Conservation (phyloP, 2,113 vertebrate genomes). For the Rhinopithecus roxellana region DNA sequence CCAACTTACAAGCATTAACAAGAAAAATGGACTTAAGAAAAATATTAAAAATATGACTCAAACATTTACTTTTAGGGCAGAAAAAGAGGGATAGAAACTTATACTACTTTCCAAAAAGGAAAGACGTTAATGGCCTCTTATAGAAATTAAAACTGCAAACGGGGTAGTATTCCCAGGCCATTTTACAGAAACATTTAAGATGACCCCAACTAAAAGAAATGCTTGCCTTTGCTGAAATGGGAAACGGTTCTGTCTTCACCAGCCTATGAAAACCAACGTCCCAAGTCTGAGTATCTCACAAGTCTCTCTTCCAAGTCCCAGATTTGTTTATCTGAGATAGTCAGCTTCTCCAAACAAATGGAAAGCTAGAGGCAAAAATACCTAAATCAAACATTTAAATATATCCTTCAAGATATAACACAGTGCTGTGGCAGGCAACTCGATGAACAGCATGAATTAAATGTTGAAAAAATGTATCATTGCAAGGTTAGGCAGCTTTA, state of each 20-base stretch:
- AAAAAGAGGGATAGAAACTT: slow-evolving; percentile 1
- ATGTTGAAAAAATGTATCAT: neutral
- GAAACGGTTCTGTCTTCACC: neutral
- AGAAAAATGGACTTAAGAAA: slow-evolving; percentile 21
- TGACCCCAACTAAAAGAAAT: neutral
- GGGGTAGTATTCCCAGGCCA: neutral
- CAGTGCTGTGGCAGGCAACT: neutral
- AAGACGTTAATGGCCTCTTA: neutral
- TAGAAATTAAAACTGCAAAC: neutral
- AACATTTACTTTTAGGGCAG: slow-evolving; percentile 11
- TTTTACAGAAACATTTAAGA: neutral
- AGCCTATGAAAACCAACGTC: slow-evolving; percentile 1
- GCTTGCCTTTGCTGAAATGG: neutral
- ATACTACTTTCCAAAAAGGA: slow-evolving; percentile 44
- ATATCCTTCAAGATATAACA: neutral
- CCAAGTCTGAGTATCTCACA: neutral
- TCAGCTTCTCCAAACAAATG: neutral
- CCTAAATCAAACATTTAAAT: slow-evolving; percentile 17
- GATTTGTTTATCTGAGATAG: slow-evolving; percentile 1
- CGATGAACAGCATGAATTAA: neutral
- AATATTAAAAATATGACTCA: slow-evolving; percentile 22
- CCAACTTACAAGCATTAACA: neutral
- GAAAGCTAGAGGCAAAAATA: neutral
- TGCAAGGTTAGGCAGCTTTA: neutral
- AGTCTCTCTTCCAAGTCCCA: neutral